phyloP scores from a whole-genome alignment of 2,113 vertebrate species.

The Pontoporia blainvillei region DNA sequence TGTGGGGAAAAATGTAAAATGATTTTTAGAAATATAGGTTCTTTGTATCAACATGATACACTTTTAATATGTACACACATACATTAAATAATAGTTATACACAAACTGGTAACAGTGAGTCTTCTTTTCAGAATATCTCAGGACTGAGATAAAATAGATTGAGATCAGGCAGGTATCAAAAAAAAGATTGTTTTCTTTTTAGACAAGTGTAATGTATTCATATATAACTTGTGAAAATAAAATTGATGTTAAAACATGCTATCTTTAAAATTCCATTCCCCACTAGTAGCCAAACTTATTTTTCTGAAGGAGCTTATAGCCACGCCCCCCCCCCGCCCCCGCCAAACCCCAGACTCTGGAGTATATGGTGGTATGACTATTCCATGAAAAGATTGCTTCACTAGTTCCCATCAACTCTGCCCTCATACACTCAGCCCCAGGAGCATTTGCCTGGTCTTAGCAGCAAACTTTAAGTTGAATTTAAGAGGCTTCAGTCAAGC shows the following conservation, averaged over 20 bases:
- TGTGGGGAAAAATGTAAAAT: background rate
- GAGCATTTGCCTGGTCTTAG: background rate
- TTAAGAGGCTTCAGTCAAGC: background rate
- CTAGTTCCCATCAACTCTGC: background rate
- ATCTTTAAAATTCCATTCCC: background rate
- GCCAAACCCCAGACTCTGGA: background rate
- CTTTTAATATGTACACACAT: background rate
- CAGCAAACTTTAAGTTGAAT: background rate
- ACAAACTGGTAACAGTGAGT: background rate
- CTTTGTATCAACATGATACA: background rate
- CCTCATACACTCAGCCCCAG: background rate
- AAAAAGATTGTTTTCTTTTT: background rate
- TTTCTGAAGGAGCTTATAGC: background rate
- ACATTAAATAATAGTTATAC: background rate
- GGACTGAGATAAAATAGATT: background rate
- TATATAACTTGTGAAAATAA: background rate
- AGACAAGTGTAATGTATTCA: background rate
- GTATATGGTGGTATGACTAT: background rate
- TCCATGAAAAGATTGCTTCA: background rate
- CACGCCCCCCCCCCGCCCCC: too few species aligned
- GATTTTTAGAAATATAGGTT: background rate
- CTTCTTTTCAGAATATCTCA: background rate
- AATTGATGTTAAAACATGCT: background rate
- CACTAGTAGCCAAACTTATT: background rate
- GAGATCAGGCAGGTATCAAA: background rate